These are phyloP conservation scores for Blastobasis adustella DNA, from an alignment of 2,888 invertebrate species.

Conservation along the genomic window DNA sequence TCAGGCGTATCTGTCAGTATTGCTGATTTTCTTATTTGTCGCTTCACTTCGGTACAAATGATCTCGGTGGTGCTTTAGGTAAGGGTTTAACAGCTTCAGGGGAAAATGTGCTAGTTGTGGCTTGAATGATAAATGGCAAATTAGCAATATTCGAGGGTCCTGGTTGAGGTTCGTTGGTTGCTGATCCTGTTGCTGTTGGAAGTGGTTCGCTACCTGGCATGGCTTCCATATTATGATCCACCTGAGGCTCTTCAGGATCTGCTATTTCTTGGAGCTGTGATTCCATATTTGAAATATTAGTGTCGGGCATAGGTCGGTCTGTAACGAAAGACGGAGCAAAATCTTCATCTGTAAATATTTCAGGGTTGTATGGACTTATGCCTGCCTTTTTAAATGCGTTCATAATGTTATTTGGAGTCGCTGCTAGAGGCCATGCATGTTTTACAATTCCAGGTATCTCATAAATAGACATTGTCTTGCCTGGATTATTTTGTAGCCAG, in stretches of 20 bases:
- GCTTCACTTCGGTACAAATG: slow-evolving; percentile 5
- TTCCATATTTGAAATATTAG: no score
- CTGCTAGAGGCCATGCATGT: slow-evolving; percentile 20
- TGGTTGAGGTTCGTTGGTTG: neutral
- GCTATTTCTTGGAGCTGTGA: no score
- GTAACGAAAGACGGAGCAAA: neutral
- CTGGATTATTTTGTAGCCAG: slow-evolving; percentile 27
- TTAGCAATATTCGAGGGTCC: neutral
- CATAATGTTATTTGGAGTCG: slow-evolving; percentile 4
- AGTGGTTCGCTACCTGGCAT: no score
- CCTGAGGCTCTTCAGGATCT: no score
- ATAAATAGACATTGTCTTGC: slow-evolving; percentile 25
- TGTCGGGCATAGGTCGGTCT: neutral
- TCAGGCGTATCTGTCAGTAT: slow-evolving; percentile 16
- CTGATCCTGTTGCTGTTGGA: no score
- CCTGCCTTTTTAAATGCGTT: slow-evolving; percentile 1
- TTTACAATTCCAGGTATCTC: slow-evolving; percentile 23
- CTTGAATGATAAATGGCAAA: no score
- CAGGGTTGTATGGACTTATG: slow-evolving; percentile 1
- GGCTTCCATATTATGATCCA: no score
- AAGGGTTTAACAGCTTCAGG: slow-evolving; percentile 7
- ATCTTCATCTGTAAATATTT: neutral
- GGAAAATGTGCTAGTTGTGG: neutral
- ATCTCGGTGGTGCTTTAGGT: slow-evolving; percentile 13
- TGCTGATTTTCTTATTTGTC: slow-evolving; percentile 13